phyloP scores from a whole-genome alignment of 2,113 vertebrate genomes.

The Serinus canaria region DNA sequence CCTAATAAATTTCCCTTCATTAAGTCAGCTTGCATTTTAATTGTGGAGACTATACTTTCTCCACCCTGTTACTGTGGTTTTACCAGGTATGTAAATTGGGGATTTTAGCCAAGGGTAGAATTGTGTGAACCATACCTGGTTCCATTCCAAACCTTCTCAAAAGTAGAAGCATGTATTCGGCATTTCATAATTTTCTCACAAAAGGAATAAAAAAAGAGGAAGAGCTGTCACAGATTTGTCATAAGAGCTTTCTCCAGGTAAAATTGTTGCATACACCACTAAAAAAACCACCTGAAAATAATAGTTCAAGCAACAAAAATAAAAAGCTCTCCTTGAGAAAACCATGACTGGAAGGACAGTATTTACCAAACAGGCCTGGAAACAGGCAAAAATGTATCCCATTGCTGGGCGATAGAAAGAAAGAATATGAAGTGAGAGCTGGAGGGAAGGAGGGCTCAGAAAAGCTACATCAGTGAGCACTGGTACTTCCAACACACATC shows the following conservation, averaged over 20 bases:
- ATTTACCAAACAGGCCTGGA: neutral
- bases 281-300: neutral
- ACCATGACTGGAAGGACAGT: neutral
- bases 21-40: constrained; percentile 3
- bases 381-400: neutral
- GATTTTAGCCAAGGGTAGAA: neutral
- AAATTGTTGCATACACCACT: neutral
- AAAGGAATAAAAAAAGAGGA: neutral
- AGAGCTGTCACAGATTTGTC: neutral
- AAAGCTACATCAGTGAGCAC: neutral
- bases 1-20: constrained; percentile 14
- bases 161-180: neutral
- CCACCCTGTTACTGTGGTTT: constrained; percentile 2
- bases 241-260: neutral
- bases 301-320: neutral
- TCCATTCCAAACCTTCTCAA: neutral
- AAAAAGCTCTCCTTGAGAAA: neutral
- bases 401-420: neutral
- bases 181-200: neutral
- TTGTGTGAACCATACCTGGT: neutral
- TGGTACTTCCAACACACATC: accelerated
- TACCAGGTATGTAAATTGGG: neutral
- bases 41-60: neutral
- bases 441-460: neutral
- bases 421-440: neutral